phyloP scores from a whole-genome alignment of 2,888 invertebrate genomes.

The Apodemia hepburni region DNA sequence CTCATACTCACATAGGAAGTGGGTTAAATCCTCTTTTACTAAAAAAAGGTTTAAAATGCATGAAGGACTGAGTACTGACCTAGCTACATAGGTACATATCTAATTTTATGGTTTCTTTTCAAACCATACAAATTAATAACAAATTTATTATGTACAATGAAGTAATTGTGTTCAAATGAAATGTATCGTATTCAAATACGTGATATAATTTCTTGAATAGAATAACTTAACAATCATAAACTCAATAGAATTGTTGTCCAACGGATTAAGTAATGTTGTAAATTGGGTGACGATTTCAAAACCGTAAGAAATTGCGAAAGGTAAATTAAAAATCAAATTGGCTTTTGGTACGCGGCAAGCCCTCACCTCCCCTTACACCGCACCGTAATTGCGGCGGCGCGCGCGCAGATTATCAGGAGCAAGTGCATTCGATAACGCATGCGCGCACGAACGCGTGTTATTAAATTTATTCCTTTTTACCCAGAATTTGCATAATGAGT shows the following conservation, averaged over 20 bases:
- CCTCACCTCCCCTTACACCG: conserved; percentile 28
- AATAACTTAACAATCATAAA: conserved; percentile 29
- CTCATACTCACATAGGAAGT: too few species aligned
- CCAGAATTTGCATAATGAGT: conserved; percentile 78
- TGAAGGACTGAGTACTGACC: too few species aligned
- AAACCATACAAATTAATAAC: neutral
- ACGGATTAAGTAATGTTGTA: conserved; percentile 63
- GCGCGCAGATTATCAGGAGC: conserved; percentile 76
- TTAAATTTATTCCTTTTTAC: conserved; percentile 79
- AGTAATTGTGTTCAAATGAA: conserved; percentile 6
- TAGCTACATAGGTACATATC: neutral
- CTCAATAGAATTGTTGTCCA: conserved; percentile 36
- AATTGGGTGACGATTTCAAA: conserved; percentile 45
- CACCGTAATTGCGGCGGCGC: conserved; percentile 65
- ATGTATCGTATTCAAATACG: conserved; percentile 16
- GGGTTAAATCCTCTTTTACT: too few species aligned
- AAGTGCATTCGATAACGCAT: conserved; percentile 78
- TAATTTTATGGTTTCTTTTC: conserved; percentile 13
- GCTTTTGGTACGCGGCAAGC: conserved; percentile 34
- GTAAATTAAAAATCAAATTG: conserved; percentile 54
- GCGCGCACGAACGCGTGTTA: conserved; percentile 74
- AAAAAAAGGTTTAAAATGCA: too few species aligned
- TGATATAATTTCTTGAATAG: conserved; percentile 32
- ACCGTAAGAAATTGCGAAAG: conserved; percentile 48
- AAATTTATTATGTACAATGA: neutral